These are phyloP conservation scores for Antheraea pernyi DNA, from an alignment of 1,140 invertebrate genomes.

Conservation along the genomic window DNA sequence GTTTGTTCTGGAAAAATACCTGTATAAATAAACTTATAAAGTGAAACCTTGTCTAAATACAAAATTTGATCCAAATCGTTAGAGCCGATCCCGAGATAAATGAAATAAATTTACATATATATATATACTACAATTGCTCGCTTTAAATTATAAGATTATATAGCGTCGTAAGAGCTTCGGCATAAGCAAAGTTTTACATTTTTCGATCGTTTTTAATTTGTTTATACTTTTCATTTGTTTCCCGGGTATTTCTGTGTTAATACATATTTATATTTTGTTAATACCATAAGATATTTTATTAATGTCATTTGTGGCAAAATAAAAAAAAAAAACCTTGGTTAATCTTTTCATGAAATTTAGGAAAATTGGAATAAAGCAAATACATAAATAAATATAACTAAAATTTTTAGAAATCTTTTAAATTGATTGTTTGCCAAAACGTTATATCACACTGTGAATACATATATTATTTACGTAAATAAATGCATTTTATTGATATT, in stretches of 20 bases:
- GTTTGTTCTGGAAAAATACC: too few relatives aligned
- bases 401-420: too few relatives aligned
- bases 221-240: background rate
- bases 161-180: too few relatives aligned
- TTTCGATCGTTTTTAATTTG: background rate
- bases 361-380: background rate
- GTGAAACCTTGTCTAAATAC: too few relatives aligned
- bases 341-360: background rate
- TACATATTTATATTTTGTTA: constrained; percentile 2
- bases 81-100: too few relatives aligned
- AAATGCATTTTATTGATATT: background rate
- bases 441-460: background rate
- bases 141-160: too few relatives aligned
- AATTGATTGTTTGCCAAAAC: background rate
- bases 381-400: too few relatives aligned
- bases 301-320: background rate
- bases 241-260: background rate
- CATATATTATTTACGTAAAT: background rate
- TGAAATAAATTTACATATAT: too few relatives aligned
- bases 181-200: background rate
- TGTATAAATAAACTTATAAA: too few relatives aligned
- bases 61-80: too few relatives aligned
- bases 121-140: too few relatives aligned
- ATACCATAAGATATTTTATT: background rate
- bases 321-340: too few relatives aligned